Evolutionary conservation across 2,113 vertebrate genomes (phyloP).

Genomic region (Condylura cristata): DNA sequence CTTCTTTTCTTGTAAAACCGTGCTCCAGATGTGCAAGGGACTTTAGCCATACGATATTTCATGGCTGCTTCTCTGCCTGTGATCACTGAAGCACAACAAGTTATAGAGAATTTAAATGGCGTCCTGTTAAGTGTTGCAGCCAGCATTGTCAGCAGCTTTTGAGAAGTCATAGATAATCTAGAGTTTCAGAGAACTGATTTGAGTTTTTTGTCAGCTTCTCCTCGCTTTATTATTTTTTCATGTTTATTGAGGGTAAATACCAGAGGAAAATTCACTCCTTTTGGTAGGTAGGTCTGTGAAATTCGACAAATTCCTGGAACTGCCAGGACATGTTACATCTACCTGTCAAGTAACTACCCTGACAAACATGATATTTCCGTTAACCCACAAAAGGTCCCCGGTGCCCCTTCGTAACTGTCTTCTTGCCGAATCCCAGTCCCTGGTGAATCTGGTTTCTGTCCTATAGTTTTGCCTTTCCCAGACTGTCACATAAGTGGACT

Average conservation of each 20-base stretch:
- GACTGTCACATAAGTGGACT: conserved; percentile 35
- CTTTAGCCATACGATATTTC: conserved; percentile 54
- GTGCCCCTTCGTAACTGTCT: background rate
- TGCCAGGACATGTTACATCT: background rate
- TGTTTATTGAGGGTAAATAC: conserved; percentile 6
- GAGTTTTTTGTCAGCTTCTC: conserved; percentile 36
- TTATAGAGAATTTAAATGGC: conserved; percentile 45
- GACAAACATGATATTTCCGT: conserved; percentile 19
- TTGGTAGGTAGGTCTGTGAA: background rate
- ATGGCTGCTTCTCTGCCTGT: conserved; percentile 37
- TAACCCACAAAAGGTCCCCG: background rate
- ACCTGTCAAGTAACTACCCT: background rate
- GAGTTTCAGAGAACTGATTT: conserved; percentile 47
- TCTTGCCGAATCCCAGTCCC: background rate
- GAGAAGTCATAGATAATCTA: conserved; percentile 15
- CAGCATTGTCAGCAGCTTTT: conserved; percentile 7
- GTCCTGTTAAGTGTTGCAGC: conserved; percentile 14
- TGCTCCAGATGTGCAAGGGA: conserved; percentile 36
- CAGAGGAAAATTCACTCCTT: conserved; percentile 24
- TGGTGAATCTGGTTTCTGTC: conserved; percentile 32
- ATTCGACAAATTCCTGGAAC: background rate
- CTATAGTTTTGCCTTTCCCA: conserved; percentile 24
- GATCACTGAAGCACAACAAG: conserved; percentile 39
- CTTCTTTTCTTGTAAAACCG: conserved; percentile 60
- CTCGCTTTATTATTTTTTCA: no score